Conservation (phyloP, 2,888 invertebrate species). For the Idaea dimidiata region DNA sequence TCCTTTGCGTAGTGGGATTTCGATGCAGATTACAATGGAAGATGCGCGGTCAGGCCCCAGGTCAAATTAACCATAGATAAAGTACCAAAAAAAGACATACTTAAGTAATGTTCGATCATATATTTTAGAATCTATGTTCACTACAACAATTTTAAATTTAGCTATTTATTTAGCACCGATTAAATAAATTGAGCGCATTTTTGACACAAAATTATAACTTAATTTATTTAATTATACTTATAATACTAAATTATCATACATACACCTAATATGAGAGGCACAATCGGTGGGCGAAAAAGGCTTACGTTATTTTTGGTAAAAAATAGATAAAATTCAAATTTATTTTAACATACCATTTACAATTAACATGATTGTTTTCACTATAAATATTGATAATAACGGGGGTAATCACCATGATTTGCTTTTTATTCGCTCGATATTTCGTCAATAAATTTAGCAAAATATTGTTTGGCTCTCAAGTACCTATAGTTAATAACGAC, state of each 20-base stretch:
- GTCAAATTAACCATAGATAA: background rate
- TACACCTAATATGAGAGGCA: background rate
- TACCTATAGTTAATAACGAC: no score
- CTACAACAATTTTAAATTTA: slow-evolving; percentile 39
- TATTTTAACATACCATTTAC: no score
- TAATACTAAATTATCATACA: background rate
- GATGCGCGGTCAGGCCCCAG: no score
- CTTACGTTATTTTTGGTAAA: background rate
- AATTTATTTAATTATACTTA: background rate
- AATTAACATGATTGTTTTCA: no score
- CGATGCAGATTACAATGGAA: no score
- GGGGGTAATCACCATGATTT: no score
- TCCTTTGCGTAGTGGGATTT: no score
- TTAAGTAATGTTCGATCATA: slow-evolving; percentile 26
- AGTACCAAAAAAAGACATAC: slow-evolving; percentile 18
- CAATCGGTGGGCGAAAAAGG: background rate
- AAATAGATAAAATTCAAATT: background rate
- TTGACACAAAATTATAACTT: slow-evolving; percentile 32
- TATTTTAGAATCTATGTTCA: slow-evolving; percentile 29
- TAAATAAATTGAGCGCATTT: slow-evolving; percentile 47
- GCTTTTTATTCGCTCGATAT: no score
- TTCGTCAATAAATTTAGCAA: no score
- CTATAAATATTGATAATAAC: no score
- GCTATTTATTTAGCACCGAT: slow-evolving; percentile 45
- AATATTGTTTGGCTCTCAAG: no score